Percentiles rank a stretch among this genome's conserved stretches.
These are phyloP conservation scores for Centropus bengalensis DNA, from an alignment of 2,113 vertebrate species.

Conservation along the genomic window DNA sequence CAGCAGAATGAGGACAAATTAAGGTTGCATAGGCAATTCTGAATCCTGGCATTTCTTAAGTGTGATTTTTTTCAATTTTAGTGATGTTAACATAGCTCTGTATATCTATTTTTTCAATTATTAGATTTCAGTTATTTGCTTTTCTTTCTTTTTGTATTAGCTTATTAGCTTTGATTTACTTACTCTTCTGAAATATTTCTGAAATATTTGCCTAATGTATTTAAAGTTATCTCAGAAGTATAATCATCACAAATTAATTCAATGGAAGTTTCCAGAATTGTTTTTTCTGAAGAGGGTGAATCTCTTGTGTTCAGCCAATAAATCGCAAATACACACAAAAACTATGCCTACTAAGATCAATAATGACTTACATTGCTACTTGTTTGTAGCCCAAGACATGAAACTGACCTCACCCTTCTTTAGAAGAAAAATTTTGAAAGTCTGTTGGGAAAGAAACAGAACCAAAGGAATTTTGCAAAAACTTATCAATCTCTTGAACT, in stretches of 20 bases:
- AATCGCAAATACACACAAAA: not conserved
- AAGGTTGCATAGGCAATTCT: conserved; percentile 21
- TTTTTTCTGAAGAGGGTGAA: not conserved
- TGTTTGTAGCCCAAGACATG: not conserved
- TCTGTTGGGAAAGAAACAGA: not conserved
- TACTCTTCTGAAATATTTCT: conserved; percentile 13
- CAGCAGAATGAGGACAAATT: conserved; percentile 24
- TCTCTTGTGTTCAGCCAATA: not conserved
- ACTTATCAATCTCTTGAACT: not conserved
- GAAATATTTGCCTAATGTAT: conserved; percentile 11
- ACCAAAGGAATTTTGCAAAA: not conserved
- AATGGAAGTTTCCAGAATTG: not conserved
- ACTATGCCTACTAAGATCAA: not conserved
- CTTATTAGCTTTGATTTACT: not conserved
- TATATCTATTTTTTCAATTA: not conserved
- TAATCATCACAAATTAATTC: not conserved
- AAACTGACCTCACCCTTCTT: not conserved
- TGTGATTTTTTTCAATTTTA: conserved; percentile 5
- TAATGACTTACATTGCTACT: not conserved
- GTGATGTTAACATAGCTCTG: not conserved
- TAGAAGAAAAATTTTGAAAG: not conserved
- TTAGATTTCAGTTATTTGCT: not conserved
- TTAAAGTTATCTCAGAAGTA: not conserved
- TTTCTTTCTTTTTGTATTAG: not conserved
- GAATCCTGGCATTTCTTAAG: conserved; percentile 12